Percentiles rank a stretch among this genome's conserved stretches.
Conservation (phyloP, 2,113 vertebrate genomes). For the Todiramphus chloris region DNA sequence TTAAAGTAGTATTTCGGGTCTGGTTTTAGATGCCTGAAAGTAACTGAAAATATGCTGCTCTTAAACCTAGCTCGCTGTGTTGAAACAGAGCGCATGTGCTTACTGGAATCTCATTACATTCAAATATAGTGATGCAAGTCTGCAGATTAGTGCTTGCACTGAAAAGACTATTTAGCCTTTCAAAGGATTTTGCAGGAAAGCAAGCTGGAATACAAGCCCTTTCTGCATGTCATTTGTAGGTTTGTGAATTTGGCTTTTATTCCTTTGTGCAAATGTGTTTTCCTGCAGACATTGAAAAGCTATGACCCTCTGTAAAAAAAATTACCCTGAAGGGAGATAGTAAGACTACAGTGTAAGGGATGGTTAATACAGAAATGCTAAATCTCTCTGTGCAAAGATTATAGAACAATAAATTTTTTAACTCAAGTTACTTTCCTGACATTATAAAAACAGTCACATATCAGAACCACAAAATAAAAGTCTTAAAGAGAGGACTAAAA, state of each 20-base stretch:
- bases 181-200: constrained; percentile 39
- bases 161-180: constrained; percentile 36
- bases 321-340: constrained; percentile 32
- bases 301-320: constrained; percentile 38
- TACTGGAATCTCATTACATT: constrained; percentile 30
- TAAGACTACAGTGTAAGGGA: not conserved
- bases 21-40: not conserved
- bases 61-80: constrained; percentile 10
- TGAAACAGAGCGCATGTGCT: not conserved
- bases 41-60: not conserved
- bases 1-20: not conserved
- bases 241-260: constrained; percentile 51
- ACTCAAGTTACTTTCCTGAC: constrained; percentile 27
- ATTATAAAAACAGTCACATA: constrained; percentile 20
- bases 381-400: constrained; percentile 22
- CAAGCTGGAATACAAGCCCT: constrained; percentile 30
- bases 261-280: constrained; percentile 33
- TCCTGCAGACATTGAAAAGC: not conserved
- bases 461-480: constrained; percentile 30
- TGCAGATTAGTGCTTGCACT: constrained; percentile 40
- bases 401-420: constrained; percentile 35
- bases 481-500: not conserved
- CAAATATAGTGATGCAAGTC: not conserved
- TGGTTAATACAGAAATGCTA: constrained; percentile 34
- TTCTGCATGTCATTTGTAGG: constrained; percentile 26